Base-by-base conservation (phyloP, 1,140 invertebrate genomes). In the Aphelinus certus region DNA sequence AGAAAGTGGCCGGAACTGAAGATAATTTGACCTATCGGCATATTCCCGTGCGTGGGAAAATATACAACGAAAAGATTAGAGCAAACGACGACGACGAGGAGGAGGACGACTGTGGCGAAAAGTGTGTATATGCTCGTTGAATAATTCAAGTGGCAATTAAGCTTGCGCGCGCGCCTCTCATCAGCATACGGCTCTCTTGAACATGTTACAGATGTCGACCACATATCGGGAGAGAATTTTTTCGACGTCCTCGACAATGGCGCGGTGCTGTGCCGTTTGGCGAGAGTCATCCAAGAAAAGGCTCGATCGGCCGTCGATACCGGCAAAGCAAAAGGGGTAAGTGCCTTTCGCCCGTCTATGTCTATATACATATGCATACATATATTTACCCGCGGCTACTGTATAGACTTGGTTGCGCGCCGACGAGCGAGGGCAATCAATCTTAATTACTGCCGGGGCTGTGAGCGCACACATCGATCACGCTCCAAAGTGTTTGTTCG, bases 241-340 rank as follows among this genome's bases (percentile, higher is more conserved):
- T 90, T 95, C 79, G 90, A 93, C 64, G 90, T 91, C 55, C 83
- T 96, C 79, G 94, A 95, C 85, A 95, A 95, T 86, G 95, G 95
- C 56, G 93, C 92, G 0, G 88, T 94, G 70, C 87, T 96, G 9
- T 95, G 94, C 83, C 93, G 93, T 80, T 87, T 95, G 78, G 94
- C 94, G 0, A 90, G 91, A 80, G 87, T 94, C 62, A 94, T 95
- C 74, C 92, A 94, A 81, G 92, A 93, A 79, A 91, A 90, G 77
- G 93, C 93, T 3, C 88, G 91, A 77, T 88, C 91, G 53, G 90
- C 91, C 7, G 83, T 92, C 45, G 90, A 92, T 61, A 86, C 90
- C 62, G 92, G 91, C 71, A 86, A 89, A 77, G 88, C 88, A 46
- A 90, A 91, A 79, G 92, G 91, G 80, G 92, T 93, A 82, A 90